A percentile compares a stretch with the other conserved stretches of the same genome.
Evolutionary conservation across 2,113 vertebrate species (phyloP).

Genomic region (Chaenogobius annularis): DNA sequence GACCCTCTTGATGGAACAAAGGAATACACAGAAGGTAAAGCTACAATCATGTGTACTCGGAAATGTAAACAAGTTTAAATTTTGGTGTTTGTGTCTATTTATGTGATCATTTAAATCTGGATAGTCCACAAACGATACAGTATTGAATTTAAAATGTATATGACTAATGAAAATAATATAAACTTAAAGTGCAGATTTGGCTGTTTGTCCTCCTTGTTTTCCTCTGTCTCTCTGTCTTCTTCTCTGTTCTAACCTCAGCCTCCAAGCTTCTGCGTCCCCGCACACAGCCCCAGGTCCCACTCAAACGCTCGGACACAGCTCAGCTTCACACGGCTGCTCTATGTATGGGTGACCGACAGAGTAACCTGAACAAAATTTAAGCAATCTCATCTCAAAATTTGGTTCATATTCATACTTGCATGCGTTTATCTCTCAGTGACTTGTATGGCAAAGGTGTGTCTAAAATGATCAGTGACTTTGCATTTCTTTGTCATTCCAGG

Average conservation of each 20-base stretch:
- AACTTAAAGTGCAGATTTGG: background rate
- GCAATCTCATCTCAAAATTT: background rate
- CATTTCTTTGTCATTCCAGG: conserved; percentile 72
- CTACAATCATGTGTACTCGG: no score
- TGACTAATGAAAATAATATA: background rate
- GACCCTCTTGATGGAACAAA: conserved; percentile 98
- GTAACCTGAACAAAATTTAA: background rate
- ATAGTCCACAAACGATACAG: background rate
- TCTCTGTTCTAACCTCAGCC: conserved; percentile 42
- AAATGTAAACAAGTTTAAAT: background rate
- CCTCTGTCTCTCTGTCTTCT: conserved; percentile 35
- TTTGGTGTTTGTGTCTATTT: background rate
- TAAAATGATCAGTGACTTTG: background rate
- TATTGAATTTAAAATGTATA: background rate
- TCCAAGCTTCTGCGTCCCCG: conserved; percentile 50
- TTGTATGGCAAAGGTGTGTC: background rate
- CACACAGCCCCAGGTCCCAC: conserved; percentile 37
- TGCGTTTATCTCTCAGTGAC: background rate
- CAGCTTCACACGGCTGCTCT: conserved; percentile 56
- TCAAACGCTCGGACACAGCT: conserved; percentile 44
- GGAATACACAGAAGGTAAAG: conserved; percentile 95
- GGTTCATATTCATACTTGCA: background rate
- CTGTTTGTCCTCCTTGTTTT: conserved; percentile 14
- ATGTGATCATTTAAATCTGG: background rate
- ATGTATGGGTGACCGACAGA: conserved; percentile 52